A percentile compares a stretch with the other conserved stretches of the same genome.
These are phyloP conservation scores for Temnothorax longispinosus DNA, from an alignment of 1,140 invertebrate species.

Conservation along the genomic window DNA sequence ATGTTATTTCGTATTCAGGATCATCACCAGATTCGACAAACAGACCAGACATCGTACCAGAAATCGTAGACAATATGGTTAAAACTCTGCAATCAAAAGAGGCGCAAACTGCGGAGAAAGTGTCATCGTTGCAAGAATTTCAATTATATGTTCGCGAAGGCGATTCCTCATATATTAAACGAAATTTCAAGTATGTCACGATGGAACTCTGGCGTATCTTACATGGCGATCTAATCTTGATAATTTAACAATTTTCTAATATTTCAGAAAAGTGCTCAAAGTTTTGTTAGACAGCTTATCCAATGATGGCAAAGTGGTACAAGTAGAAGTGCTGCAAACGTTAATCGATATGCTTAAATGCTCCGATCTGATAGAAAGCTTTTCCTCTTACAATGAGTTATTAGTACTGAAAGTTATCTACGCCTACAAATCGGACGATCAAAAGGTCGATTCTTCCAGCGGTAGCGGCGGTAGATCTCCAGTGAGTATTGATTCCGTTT, in stretches of 20 bases:
- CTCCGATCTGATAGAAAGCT: slow-evolving; percentile 90
- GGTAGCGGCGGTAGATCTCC: slow-evolving; percentile 83
- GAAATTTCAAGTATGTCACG: slow-evolving; percentile 86
- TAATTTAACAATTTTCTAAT: neutral
- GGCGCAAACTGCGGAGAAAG: slow-evolving; percentile 77
- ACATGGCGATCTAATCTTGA: neutral
- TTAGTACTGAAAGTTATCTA: slow-evolving; percentile 95
- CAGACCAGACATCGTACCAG: slow-evolving; percentile 83
- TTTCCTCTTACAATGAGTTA: slow-evolving; percentile 95
- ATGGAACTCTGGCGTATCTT: neutral
- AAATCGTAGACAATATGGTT: slow-evolving; percentile 82
- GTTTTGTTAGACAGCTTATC: slow-evolving; percentile 91
- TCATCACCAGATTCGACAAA: slow-evolving; percentile 80
- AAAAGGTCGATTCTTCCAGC: slow-evolving; percentile 73
- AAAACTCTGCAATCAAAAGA: slow-evolving; percentile 78
- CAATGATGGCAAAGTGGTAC: slow-evolving; percentile 89
- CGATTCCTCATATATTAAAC: slow-evolving; percentile 82
- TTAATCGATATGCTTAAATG: slow-evolving; percentile 93
- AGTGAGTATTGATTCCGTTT: slow-evolving; percentile 70
- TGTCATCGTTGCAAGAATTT: slow-evolving; percentile 81
- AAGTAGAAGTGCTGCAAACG: slow-evolving; percentile 91
- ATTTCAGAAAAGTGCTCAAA: slow-evolving; percentile 89
- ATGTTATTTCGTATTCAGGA: slow-evolving; percentile 53
- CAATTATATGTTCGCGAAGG: slow-evolving; percentile 82
- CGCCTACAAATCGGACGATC: slow-evolving; percentile 89